These are phyloP conservation scores for Phalacrocorax aristotelis DNA, from an alignment of 2,113 vertebrate species.

Conservation along the genomic window DNA sequence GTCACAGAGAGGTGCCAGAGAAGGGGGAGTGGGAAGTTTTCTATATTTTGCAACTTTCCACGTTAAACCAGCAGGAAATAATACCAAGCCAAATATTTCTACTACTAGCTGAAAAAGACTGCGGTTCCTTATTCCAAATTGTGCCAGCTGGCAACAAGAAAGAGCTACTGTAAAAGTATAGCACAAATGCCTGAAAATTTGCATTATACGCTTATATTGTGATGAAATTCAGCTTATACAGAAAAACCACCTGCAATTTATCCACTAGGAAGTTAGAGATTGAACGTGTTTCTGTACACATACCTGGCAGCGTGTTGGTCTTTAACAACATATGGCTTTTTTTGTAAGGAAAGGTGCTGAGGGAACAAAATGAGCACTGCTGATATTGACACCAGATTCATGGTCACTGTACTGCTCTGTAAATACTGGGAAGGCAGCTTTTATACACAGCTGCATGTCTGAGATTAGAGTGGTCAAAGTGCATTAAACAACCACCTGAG, in stretches of 20 bases:
- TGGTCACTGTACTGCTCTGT: accelerated
- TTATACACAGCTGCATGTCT: accelerated
- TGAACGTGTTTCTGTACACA: accelerated
- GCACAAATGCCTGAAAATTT: neutral
- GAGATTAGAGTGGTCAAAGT: accelerated
- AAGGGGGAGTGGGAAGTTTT: neutral
- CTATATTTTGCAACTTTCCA: neutral
- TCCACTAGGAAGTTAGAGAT: neutral
- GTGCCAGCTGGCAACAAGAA: neutral
- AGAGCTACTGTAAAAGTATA: neutral
- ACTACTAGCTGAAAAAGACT: neutral
- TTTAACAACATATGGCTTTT: too few species aligned
- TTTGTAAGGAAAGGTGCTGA: accelerated
- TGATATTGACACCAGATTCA: accelerated
- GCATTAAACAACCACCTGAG: too few species aligned
- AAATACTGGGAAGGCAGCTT: neutral
- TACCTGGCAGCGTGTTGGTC: neutral
- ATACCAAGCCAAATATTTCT: neutral
- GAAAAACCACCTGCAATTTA: neutral
- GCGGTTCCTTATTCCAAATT: neutral
- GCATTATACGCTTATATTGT: neutral
- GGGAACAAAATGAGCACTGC: accelerated
- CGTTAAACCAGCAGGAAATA: neutral
- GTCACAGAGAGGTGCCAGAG: neutral
- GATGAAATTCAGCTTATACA: neutral